Base-by-base conservation (phyloP, 2,113 vertebrate genomes). In the Prionailurus viverrinus region DNA sequence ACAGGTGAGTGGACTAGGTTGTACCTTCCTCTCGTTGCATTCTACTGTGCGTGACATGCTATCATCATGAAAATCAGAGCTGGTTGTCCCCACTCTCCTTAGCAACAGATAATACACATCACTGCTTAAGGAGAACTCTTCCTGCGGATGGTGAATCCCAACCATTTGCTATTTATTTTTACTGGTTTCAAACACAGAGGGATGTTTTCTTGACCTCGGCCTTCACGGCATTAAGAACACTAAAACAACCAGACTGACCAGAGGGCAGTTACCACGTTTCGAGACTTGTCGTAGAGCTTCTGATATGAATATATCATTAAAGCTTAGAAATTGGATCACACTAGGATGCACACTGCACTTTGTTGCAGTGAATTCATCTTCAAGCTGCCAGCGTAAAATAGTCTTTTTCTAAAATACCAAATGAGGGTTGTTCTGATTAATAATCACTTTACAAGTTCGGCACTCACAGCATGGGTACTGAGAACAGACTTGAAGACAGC, bases 131-230 rank as follows among this genome's bases (percentile, higher is more conserved):
- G 21, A n/a, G 41, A 23, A 68, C 48, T 79, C 48, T 51, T 90
- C 21, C 71, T 79, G 11, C 23, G 86, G 27, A 39, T 76, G 39
- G 13, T 48, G 1, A 96, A 39, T 48, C 7, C n/a, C 45, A 94
- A 79, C 48, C 4, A 51, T n/a, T 97, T 87, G 16, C 45, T 90
- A 4, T 94, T 79, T 48, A 65, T 41, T 92, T 94, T 89, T 87
- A 79, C 10, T 87, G 4, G 25, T 81, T 96, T 96, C 82, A 88
- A 90, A 61, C 23, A 53, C 45, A 89, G 74, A 84, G 7, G 73
- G 3, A 48, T 63, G 41, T 63, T 89, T 73, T 89, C 61, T 73
- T 84, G 5, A 74, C 41, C 25, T 61, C 79, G 61, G 1, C 29
- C 36, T 97, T 81, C 85, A 80, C 55, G 48, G 18, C 25, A 41